phyloP scores from a whole-genome alignment of 2,113 vertebrate genomes.

The Mungos mungo region DNA sequence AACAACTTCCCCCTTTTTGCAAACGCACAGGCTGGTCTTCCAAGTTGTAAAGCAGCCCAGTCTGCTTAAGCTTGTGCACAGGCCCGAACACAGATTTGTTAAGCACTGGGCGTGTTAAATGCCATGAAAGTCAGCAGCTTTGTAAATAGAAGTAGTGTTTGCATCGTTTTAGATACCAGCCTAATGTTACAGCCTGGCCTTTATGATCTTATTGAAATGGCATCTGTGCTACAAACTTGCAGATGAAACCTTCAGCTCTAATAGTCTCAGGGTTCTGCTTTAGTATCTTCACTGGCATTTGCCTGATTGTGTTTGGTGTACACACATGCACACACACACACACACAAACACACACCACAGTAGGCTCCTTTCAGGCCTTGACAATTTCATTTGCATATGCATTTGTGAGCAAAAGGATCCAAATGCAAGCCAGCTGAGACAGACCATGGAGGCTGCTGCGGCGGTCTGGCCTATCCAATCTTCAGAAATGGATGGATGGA shows the following conservation, averaged over 20 bases:
- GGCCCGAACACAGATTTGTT: conserved; percentile 49
- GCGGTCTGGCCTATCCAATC: not conserved
- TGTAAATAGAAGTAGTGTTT: conserved; percentile 38
- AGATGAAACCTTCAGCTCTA: conserved; percentile 44
- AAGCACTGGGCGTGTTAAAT: conserved; percentile 61
- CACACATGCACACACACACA: not conserved
- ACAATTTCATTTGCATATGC: conserved; percentile 5
- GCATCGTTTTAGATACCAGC: not conserved
- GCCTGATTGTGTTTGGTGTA: not conserved
- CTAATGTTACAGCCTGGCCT: not conserved
- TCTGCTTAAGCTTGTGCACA: conserved; percentile 69
- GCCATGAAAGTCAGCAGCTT: conserved; percentile 51
- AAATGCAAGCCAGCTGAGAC: not conserved
- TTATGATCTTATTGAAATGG: conserved; percentile 28
- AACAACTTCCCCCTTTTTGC: conserved; percentile 28
- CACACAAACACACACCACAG: not conserved
- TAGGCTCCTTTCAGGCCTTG: conserved; percentile 66
- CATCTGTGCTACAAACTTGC: conserved; percentile 20
- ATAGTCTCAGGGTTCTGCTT: conserved; percentile 13
- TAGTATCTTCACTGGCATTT: conserved; percentile 24
- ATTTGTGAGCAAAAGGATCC: conserved; percentile 24
- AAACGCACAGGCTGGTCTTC: conserved; percentile 65
- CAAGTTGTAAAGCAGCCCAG: conserved; percentile 68
- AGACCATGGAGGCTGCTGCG: not conserved
- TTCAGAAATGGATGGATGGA: conserved; percentile 83